phyloP scores from a whole-genome alignment of 2,888 invertebrate genomes.

The Cephus rjabovi region DNA sequence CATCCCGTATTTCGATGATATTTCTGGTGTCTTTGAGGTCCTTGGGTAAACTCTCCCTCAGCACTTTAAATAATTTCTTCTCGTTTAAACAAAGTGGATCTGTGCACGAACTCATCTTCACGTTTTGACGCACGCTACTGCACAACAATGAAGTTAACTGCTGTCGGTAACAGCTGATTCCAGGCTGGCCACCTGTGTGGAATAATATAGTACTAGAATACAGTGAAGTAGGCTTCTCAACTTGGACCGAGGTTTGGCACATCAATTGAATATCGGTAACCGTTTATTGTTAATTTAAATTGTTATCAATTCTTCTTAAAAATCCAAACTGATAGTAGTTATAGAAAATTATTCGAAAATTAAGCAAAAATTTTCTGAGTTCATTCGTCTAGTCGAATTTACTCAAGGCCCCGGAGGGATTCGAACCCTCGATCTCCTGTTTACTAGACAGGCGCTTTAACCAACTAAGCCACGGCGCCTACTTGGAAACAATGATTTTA shows the following conservation, averaged over 20 bases:
- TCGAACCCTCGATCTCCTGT: conserved; percentile 78
- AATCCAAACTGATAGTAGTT: neutral
- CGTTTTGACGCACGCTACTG: conserved; percentile 18
- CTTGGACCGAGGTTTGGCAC: neutral
- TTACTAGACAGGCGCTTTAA: conserved; percentile 80
- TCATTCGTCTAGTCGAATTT: neutral
- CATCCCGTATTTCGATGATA: conserved; percentile 74
- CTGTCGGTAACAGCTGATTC: conserved; percentile 9
- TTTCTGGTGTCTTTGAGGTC: conserved; percentile 72
- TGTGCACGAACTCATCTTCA: conserved; percentile 71
- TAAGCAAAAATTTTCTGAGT: neutral
- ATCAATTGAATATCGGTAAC: neutral
- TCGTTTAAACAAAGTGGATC: conserved; percentile 73
- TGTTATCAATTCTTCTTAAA: neutral
- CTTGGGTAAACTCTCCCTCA: conserved; percentile 70
- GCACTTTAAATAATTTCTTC: conserved; percentile 73
- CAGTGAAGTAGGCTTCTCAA: neutral
- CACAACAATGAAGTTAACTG: conserved; percentile 54
- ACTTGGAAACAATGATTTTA: neutral
- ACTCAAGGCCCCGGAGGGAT: conserved; percentile 72
- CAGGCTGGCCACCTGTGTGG: conserved; percentile 19
- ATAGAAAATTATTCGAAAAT: neutral
- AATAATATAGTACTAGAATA: neutral
- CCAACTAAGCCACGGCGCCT: conserved; percentile 85
- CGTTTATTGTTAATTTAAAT: neutral